Conservation (phyloP, 2,888 invertebrate genomes). For the Microchrysa polita region DNA sequence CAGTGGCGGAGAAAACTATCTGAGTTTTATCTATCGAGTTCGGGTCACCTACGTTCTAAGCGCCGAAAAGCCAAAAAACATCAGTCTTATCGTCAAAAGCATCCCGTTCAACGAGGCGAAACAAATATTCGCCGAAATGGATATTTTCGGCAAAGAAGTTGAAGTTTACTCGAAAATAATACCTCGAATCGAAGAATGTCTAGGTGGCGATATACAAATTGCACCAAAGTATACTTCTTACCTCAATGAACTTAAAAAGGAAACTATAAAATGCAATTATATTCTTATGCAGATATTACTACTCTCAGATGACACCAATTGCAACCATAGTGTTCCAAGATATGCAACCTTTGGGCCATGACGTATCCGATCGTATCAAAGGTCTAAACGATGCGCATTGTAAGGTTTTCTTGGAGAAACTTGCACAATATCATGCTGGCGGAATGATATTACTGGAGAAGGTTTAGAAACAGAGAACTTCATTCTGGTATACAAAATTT, state of each 20-base stretch:
- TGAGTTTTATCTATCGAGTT: slow-evolving; percentile 61
- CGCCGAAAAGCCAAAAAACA: slow-evolving; percentile 52
- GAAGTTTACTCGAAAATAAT: slow-evolving; percentile 65
- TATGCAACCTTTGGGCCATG: slow-evolving; percentile 67
- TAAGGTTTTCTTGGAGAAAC: slow-evolving; percentile 64
- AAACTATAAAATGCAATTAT: neutral
- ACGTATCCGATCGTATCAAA: slow-evolving; percentile 66
- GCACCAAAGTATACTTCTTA: slow-evolving; percentile 57
- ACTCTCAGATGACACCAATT: slow-evolving; percentile 59
- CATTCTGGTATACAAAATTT: neutral
- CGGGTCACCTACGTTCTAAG: slow-evolving; percentile 35
- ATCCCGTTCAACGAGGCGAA: slow-evolving; percentile 63
- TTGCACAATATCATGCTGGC: slow-evolving; percentile 69
- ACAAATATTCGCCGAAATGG: slow-evolving; percentile 62
- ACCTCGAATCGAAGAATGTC: slow-evolving; percentile 63
- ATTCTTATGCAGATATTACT: slow-evolving; percentile 57
- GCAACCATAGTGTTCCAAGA: slow-evolving; percentile 63
- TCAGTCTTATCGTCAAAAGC: slow-evolving; percentile 60
- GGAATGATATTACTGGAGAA: slow-evolving; percentile 67
- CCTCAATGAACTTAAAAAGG: neutral
- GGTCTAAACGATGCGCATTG: slow-evolving; percentile 69
- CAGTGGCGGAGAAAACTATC: slow-evolving; percentile 61
- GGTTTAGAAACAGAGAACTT: slow-evolving; percentile 58
- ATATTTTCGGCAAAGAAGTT: slow-evolving; percentile 64
- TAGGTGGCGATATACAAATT: slow-evolving; percentile 61